Conservation (phyloP, 2,888 invertebrate genomes). For the Dione juno region DNA sequence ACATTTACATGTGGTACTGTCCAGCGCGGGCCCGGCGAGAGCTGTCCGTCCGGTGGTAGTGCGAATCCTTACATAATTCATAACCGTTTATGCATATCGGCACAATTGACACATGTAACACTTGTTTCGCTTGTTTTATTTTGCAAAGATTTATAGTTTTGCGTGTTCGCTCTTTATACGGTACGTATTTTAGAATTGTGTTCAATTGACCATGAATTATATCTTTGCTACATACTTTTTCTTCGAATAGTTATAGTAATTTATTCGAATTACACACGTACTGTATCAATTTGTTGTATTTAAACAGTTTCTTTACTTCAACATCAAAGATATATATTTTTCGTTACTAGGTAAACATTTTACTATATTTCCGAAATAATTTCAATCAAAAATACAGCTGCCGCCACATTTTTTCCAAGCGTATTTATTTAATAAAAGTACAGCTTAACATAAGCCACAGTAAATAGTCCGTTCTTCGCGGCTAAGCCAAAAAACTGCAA, state of each 20-base stretch:
- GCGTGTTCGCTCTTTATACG: slow-evolving; percentile 35
- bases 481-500: slow-evolving; percentile 71
- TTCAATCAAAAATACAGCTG: slow-evolving; percentile 16
- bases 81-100: slow-evolving; percentile 77
- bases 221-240: not conserved
- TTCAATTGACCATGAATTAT: slow-evolving; percentile 22
- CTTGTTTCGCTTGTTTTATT: slow-evolving; percentile 50
- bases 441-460: slow-evolving; percentile 63
- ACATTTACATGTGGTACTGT: slow-evolving; percentile 56
- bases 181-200: slow-evolving; percentile 25
- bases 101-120: slow-evolving; percentile 76
- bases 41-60: slow-evolving; percentile 49
- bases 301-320: no score
- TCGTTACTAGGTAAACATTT: not conserved
- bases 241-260: not conserved
- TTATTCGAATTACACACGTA: not conserved
- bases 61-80: slow-evolving; percentile 78
- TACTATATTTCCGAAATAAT: not conserved
- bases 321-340: not conserved
- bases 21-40: slow-evolving; percentile 40
- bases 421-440: slow-evolving; percentile 55
- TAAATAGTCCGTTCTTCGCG: slow-evolving; percentile 58
- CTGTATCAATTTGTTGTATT: not conserved
- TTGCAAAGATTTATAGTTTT: slow-evolving; percentile 43
- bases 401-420: slow-evolving; percentile 41